phyloP scores from a whole-genome alignment of 2,888 invertebrate genomes.

The Phorcus lineatus region DNA sequence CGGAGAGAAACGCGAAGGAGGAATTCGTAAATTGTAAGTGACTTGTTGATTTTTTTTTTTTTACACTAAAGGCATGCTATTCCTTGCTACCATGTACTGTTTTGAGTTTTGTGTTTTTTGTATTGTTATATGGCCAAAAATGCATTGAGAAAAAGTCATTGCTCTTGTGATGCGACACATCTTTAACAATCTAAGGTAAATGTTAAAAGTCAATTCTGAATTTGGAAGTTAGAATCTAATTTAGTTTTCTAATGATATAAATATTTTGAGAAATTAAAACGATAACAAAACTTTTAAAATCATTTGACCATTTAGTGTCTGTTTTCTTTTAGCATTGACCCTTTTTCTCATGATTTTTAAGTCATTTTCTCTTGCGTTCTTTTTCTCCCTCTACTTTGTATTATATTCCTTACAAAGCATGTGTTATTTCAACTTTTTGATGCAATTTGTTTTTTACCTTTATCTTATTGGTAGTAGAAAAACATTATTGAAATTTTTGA shows the following conservation, averaged over 20 bases:
- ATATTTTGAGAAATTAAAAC: too few species aligned
- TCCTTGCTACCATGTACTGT: neutral
- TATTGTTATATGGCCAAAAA: neutral
- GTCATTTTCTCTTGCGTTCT: neutral
- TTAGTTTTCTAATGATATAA: too few species aligned
- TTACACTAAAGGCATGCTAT: neutral
- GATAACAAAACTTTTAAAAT: too few species aligned
- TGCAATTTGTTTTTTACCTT: neutral
- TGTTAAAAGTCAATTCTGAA: too few species aligned
- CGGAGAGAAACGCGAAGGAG: constrained; percentile 88
- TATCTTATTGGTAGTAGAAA: neutral
- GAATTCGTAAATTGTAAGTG: constrained; percentile 75
- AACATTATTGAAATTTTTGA: too few species aligned
- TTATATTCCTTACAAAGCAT: too few species aligned
- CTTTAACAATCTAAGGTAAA: too few species aligned
- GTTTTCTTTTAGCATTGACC: too few species aligned
- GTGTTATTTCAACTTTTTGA: neutral
- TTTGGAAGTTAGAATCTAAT: too few species aligned
- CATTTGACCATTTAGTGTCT: too few species aligned
- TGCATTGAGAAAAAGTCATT: neutral
- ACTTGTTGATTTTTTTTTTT: neutral
- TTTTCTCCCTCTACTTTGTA: neutral
- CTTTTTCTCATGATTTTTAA: neutral
- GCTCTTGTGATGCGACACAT: neutral
- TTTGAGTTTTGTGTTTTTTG: neutral